Conservation (phyloP, 2,113 vertebrate species). For the Eubucco bourcierii region DNA sequence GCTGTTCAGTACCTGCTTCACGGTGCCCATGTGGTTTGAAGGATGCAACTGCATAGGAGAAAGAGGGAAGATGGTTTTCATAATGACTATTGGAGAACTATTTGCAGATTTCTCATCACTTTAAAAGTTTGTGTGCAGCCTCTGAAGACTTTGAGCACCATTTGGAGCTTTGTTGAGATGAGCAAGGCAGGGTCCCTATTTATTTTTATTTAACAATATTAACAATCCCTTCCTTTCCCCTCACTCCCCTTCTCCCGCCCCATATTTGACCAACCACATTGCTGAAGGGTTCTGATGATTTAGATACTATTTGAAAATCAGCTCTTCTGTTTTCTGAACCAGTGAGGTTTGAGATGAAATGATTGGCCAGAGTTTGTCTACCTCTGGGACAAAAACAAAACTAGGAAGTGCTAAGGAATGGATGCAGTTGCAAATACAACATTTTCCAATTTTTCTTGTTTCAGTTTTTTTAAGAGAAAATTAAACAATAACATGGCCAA, state of each 20-base stretch:
- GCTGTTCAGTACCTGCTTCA: background rate
- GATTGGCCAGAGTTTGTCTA: constrained; percentile 81
- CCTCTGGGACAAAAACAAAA: constrained; percentile 77
- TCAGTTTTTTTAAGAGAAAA: constrained; percentile 73
- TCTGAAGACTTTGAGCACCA: background rate
- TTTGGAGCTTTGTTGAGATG: constrained; percentile 29
- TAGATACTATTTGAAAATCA: background rate
- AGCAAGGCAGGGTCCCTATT: constrained; percentile 53
- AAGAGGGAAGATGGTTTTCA: background rate
- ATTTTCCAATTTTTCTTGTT: constrained; percentile 82
- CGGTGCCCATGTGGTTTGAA: background rate
- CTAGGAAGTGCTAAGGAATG: constrained; percentile 75
- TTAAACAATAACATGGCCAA: constrained; percentile 81
- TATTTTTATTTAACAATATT: constrained; percentile 68
- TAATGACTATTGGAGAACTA: background rate
- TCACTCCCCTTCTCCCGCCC: background rate
- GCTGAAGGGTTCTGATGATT: background rate
- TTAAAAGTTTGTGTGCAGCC: background rate
- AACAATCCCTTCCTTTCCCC: background rate
- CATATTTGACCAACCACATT: background rate
- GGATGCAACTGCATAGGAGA: background rate
- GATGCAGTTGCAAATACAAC: constrained; percentile 78
- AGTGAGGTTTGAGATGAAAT: constrained; percentile 76
- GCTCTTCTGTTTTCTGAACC: constrained; percentile 77
- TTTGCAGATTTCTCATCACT: background rate